phyloP scores from a whole-genome alignment of 2,888 invertebrate species.

The Podotricha telesiphe region DNA sequence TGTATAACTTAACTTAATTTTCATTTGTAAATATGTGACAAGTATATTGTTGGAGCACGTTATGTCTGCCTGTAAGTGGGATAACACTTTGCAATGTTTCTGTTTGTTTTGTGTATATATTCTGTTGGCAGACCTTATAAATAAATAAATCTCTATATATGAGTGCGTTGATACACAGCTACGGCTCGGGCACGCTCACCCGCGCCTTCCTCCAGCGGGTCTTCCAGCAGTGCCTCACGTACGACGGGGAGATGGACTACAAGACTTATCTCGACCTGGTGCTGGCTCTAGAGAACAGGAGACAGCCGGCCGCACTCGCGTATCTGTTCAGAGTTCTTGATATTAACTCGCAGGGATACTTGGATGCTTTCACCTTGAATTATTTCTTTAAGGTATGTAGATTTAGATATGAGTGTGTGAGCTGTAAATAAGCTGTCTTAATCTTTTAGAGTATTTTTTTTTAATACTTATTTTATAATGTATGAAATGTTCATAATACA shows the following conservation, averaged over 20 bases:
- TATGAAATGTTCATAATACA: too few species aligned
- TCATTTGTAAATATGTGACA: too few species aligned
- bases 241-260: conserved; percentile 98
- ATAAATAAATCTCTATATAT: too few species aligned
- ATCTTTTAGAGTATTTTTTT: too few species aligned
- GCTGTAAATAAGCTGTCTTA: too few species aligned
- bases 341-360: conserved; percentile 92
- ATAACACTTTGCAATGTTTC: too few species aligned
- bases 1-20: too few species aligned
- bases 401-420: not conserved
- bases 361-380: conserved; percentile 95
- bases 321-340: conserved; percentile 96
- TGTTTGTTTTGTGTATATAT: too few species aligned
- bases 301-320: conserved; percentile 95
- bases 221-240: conserved; percentile 97
- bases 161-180: conserved; percentile 60
- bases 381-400: conserved; percentile 92
- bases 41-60: too few species aligned
- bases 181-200: conserved; percentile 96
- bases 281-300: conserved; percentile 94
- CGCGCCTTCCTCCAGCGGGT: conserved; percentile 95
- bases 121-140: too few species aligned
- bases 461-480: too few species aligned
- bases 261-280: conserved; percentile 98
- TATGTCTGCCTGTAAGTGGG: too few species aligned